Base-by-base conservation (phyloP, 2,113 vertebrate genomes). In the Hippocampus guttulatus region DNA sequence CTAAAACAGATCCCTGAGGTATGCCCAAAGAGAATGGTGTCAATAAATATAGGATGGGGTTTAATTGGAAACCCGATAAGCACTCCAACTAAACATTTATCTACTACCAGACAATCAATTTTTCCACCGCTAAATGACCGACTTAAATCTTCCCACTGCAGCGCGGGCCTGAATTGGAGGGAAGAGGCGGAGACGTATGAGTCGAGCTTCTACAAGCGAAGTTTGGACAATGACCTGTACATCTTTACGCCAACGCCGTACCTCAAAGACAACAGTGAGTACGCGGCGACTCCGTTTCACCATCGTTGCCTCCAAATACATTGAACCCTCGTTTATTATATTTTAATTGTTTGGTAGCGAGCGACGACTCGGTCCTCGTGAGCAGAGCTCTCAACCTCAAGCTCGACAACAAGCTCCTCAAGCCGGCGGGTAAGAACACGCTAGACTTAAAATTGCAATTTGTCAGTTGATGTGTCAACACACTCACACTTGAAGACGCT, bases 161-260 rank as follows among this genome's bases (percentile, higher is more conserved):
- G 92, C 61, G 89, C 89, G 69, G 97, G 95, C 75, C 89, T 94
- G 82, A 88, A 95, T 69, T 99, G 97, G 97, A 88, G 87, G 69
- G 95, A 95, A 86, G 91, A 95, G 38, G 92, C 94, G 25, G 96
- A 99, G 90, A 97, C 96, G 0, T 98, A 98, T 1, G 95, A 97
- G 80, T 93, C 94, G 25, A 98, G 96, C 88, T 97, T 95, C 89
- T 99, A 99, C 82, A 98, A 98, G 81, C 87, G 97, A 51, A 97
- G 94, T 78, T 89, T 99, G 75, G 96, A 99, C 87, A 99, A 96
- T 23, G 93, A 95, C 75, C 89, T 95, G 76, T 99, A 98, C 80
- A 91, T 99, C 81, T 97, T 98, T 81, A 97, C 95, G 49, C 94
- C 96, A 57, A 92, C 93, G 0, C 93, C 92, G 69, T 94, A 80